Evolutionary conservation across 1,140 invertebrate species (phyloP).

Genomic region (Holcopasites calliopsidis): DNA sequence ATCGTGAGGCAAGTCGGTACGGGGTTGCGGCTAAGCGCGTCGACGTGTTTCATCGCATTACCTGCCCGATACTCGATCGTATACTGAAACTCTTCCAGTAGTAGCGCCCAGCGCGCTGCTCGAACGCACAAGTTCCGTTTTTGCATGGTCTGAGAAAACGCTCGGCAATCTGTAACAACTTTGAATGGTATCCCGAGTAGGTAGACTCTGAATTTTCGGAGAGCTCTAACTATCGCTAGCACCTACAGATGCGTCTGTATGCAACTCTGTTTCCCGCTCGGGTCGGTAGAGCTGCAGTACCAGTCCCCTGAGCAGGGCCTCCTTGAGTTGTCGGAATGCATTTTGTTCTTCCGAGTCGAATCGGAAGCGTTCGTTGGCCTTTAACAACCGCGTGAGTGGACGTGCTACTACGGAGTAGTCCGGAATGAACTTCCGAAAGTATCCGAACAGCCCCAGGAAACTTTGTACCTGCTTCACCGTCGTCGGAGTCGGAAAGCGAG

Average conservation of each 20-base stretch:
- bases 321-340: no score
- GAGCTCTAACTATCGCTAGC: neutral
- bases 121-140: constrained; percentile 4
- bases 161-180: constrained; percentile 3
- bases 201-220: neutral
- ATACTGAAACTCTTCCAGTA: constrained; percentile 6
- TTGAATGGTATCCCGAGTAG: neutral
- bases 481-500: no score
- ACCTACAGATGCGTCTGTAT: constrained; percentile 5
- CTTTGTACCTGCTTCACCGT: no score
- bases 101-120: neutral
- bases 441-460: no score
- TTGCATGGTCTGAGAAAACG: neutral
- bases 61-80: neutral
- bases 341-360: no score
- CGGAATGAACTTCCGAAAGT: no score
- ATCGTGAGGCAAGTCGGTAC: no score
- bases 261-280: neutral
- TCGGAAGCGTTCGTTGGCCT: no score
- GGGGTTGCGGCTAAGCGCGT: neutral
- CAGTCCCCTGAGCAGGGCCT: no score
- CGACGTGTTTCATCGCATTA: neutral
- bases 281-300: neutral
- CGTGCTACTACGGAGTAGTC: no score
- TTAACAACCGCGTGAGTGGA: no score